Conservation (phyloP, 2,797 vertebrate species). For the Anableps anableps region DNA sequence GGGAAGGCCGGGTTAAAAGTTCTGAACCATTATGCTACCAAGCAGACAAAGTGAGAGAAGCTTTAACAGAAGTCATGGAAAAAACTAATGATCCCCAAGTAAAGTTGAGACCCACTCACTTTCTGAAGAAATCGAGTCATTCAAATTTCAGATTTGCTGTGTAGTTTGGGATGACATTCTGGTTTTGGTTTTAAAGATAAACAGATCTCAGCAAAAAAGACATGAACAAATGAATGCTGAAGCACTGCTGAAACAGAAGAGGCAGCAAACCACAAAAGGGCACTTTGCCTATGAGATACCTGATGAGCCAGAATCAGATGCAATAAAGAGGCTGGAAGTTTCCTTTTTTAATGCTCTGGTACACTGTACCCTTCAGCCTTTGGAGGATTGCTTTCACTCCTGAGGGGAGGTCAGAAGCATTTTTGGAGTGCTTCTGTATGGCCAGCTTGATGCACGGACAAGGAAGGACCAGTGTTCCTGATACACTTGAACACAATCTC, state of each 20-base stretch:
- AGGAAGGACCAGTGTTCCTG: background rate
- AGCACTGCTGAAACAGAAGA: constrained; percentile 8
- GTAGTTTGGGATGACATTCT: constrained; percentile 8
- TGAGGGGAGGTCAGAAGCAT: background rate
- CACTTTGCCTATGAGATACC: background rate
- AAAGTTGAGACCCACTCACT: background rate
- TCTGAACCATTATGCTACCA: background rate
- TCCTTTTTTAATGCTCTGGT: background rate
- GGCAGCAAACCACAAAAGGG: background rate
- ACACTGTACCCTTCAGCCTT: constrained; percentile 15
- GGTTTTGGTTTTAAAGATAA: background rate
- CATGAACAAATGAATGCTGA: background rate
- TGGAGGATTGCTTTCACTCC: background rate
- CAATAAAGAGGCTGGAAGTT: background rate
- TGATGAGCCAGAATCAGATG: constrained; percentile 4
- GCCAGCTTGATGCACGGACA: constrained; percentile 11
- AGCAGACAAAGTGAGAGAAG: constrained; percentile 4
- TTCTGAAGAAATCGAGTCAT: constrained; percentile 4
- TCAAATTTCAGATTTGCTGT: background rate
- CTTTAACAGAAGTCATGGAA: constrained; percentile 32
- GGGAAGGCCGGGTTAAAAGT: background rate
- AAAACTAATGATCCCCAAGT: background rate
- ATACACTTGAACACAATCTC: too few species aligned
- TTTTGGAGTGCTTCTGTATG: constrained; percentile 3
- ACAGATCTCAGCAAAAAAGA: background rate